Evolutionary conservation across 92 coral and sea anemone genomes (phyloP).

Genomic region (Porites rus): DNA sequence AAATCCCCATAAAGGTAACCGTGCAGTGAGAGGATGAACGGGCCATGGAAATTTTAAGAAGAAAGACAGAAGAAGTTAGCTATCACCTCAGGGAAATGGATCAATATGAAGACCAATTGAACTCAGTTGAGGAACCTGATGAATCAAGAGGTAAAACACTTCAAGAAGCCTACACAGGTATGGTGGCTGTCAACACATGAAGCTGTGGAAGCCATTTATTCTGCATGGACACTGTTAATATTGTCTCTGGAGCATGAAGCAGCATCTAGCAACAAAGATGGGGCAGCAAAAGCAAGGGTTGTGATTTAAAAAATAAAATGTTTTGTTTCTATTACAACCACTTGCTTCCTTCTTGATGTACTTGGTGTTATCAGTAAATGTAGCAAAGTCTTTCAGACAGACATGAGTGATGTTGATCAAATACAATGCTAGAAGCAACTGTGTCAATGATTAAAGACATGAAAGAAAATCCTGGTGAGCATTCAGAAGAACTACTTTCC

Average conservation of each 20-base stretch:
- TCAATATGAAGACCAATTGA: too few relatives aligned
- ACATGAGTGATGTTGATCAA: conserved; percentile 35
- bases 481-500: conserved; percentile 23
- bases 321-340: conserved; percentile 38
- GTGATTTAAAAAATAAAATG: conserved; percentile 40
- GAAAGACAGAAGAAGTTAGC: too few relatives aligned
- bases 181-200: conserved; percentile 35
- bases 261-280: conserved; percentile 24
- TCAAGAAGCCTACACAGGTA: conserved; percentile 55
- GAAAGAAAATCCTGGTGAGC: conserved; percentile 35
- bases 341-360: conserved; percentile 55
- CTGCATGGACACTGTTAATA: conserved; percentile 42
- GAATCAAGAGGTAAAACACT: conserved; percentile 49
- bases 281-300: conserved; percentile 44
- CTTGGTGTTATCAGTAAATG: conserved; percentile 38
- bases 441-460: conserved; percentile 31
- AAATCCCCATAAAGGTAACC: too few relatives aligned
- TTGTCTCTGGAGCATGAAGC: conserved; percentile 56
- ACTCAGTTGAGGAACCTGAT: conserved; percentile 46
- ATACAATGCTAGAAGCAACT: conserved; percentile 52
- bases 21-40: too few relatives aligned
- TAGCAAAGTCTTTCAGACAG: conserved; percentile 50
- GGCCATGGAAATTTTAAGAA: too few relatives aligned
- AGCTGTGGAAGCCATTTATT: conserved; percentile 49
- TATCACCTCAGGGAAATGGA: too few relatives aligned